phyloP scores from a whole-genome alignment of 2,888 invertebrate species.

The Melangyna quadrimaculata region DNA sequence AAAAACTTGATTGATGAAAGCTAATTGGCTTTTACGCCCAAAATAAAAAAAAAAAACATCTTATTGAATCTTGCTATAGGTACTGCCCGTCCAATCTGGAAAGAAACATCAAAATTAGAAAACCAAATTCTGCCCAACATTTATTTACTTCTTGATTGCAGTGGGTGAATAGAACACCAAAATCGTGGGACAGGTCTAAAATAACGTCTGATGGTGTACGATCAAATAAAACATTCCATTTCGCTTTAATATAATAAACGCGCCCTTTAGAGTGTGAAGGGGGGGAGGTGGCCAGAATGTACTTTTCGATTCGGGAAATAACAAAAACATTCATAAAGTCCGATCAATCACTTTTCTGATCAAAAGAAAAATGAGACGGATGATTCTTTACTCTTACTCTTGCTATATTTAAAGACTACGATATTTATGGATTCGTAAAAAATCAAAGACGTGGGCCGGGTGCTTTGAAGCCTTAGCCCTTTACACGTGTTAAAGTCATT shows the following conservation, averaged over 20 bases:
- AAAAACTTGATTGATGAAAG: constrained; percentile 77
- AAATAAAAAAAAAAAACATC: constrained; percentile 64
- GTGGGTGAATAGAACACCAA: constrained; percentile 2
- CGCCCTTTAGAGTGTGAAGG: not conserved
- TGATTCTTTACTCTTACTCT: not conserved
- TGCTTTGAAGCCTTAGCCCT: too few relatives aligned
- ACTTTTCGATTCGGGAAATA: constrained; percentile 10
- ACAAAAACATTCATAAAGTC: not conserved
- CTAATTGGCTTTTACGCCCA: constrained; percentile 75
- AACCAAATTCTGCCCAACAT: constrained; percentile 21
- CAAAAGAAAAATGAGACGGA: not conserved
- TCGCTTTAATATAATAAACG: not conserved
- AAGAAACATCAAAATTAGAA: constrained; percentile 52
- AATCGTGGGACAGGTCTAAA: constrained; percentile 31
- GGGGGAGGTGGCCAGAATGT: not conserved
- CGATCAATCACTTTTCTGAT: constrained; percentile 53
- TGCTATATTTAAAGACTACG: not conserved
- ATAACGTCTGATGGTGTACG: constrained; percentile 4
- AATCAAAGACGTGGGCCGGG: not conserved
- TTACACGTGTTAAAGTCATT: too few relatives aligned
- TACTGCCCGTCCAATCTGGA: constrained; percentile 28
- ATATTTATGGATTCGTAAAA: not conserved
- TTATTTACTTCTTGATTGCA: not conserved
- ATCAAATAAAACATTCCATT: constrained; percentile 30
- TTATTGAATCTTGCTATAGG: not conserved